Percentiles rank a stretch among this genome's conserved stretches.
These are phyloP conservation scores for Neoitamus cyanurus DNA, from an alignment of 2,888 invertebrate genomes.

Conservation along the genomic window DNA sequence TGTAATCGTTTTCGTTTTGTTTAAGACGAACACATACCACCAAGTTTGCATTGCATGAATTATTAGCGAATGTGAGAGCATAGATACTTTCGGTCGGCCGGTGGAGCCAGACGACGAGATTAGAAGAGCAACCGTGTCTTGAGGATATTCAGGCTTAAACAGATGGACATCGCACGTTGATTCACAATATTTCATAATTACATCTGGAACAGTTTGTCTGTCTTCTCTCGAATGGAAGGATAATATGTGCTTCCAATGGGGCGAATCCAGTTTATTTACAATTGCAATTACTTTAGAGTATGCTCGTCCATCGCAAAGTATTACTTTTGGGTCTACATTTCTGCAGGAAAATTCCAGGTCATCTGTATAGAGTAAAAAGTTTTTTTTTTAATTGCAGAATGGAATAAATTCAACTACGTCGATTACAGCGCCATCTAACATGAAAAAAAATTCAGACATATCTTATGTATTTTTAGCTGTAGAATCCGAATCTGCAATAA, in stretches of 20 bases:
- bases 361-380: neutral
- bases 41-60: neutral
- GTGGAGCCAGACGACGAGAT: slow-evolving; percentile 30
- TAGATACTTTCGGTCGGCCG: slow-evolving; percentile 37
- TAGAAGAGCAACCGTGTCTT: neutral
- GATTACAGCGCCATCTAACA: too few relatives aligned
- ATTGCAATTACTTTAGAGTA: neutral
- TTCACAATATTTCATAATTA: neutral
- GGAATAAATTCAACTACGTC: neutral
- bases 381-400: too few relatives aligned
- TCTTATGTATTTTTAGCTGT: too few relatives aligned
- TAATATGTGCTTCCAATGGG: slow-evolving; percentile 14
- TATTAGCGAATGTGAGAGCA: slow-evolving; percentile 3
- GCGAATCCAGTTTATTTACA: neutral
- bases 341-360: neutral
- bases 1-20: neutral
- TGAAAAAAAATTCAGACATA: too few relatives aligned
- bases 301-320: slow-evolving; percentile 61
- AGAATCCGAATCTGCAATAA: too few relatives aligned
- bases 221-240: slow-evolving; percentile 18
- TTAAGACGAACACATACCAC: neutral
- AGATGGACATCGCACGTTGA: neutral
- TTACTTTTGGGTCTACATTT: slow-evolving; percentile 57
- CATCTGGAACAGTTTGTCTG: slow-evolving; percentile 2
- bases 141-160: neutral